Evolutionary conservation across 1,140 invertebrate genomes (phyloP), one percentile per base, ranked within the genome.

Genomic region (Bradynema listronoti): DNA sequence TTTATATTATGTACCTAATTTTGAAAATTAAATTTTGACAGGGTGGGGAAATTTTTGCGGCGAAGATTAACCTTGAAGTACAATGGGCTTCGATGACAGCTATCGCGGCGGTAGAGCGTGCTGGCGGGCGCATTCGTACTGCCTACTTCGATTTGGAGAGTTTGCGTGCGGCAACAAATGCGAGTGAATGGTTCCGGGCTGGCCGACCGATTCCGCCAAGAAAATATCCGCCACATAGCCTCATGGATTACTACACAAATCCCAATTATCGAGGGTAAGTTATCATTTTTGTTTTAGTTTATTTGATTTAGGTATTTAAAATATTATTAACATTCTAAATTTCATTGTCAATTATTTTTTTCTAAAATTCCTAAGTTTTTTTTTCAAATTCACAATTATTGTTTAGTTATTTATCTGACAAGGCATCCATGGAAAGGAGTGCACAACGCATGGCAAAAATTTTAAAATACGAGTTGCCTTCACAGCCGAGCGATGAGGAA

Each of bases 1-100:
- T 60, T 32, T 14, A 49, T n/a, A 59, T 45, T 14, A 19, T 43
- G 24, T 56, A 36, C 25, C 19, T 41, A 62, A 64, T 1, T 63
- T 27, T 25, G 19, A 41, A 29, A 41, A 41, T 24, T 11, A 42
- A 14, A 58, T 14, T 58, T n/a, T 32, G 56, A 16, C 60, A 87
- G 83, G 92, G 92, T 29, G 84, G 85, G 22, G 87, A 96, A 78
- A 78, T 82, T 45, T 98, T 98, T 77, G 82, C 85, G 68, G 85
- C 89, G 19, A 91, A 91, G 83, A 81, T 99, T 1, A 93, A 96
- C 76, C 87, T 99, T 71, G 95, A 99, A 84, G 91, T 98, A 2
- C 95, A 99, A 75, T 92, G 90, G 86, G 87, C 91, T 0, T 85
- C 82, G 69, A 92, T 98, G 80, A 82, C 84, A 36, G 88, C 89